These are phyloP conservation scores for Drosophila nr. medialis DNA, from an alignment of 2,888 invertebrate species.

Conservation along the genomic window DNA sequence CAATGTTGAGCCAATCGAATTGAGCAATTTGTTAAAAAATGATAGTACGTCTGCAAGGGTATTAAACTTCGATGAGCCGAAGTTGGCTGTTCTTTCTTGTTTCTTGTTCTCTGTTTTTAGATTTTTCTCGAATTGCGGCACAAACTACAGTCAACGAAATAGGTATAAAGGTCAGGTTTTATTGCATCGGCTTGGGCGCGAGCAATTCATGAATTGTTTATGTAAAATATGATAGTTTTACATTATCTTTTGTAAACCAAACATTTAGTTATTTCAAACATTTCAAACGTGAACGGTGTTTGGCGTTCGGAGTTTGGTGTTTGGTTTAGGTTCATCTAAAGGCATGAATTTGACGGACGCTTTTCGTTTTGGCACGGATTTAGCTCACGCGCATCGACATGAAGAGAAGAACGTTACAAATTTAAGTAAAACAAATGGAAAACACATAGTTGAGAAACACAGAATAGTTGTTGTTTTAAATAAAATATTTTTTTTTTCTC, in stretches of 20 bases:
- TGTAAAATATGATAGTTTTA: constrained; percentile 32
- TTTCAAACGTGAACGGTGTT: constrained; percentile 21
- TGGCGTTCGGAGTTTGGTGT: constrained; percentile 28
- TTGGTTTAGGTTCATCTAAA: constrained; percentile 84
- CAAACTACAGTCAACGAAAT: constrained; percentile 84
- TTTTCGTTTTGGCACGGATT: constrained; percentile 84
- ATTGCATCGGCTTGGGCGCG: constrained; percentile 27
- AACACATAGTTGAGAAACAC: constrained; percentile 19
- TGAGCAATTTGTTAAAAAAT: not conserved
- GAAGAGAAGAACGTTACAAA: constrained; percentile 42
- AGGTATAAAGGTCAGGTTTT: constrained; percentile 82
- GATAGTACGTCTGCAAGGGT: constrained; percentile 14
- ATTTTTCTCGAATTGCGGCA: constrained; percentile 71
- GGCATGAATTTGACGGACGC: constrained; percentile 84
- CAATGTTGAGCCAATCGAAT: not conserved
- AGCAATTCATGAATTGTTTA: constrained; percentile 28
- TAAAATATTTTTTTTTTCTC: constrained; percentile 8
- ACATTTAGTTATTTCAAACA: constrained; percentile 32
- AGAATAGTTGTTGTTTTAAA: constrained; percentile 28
- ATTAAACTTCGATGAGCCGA: constrained; percentile 21
- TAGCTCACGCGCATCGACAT: constrained; percentile 64
- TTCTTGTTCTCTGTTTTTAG: constrained; percentile 21
- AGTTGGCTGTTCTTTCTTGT: constrained; percentile 5
- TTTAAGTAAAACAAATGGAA: constrained; percentile 24
- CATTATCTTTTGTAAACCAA: constrained; percentile 40